phyloP scores from a whole-genome alignment of 2,888 invertebrate genomes.

The Epsilonema sp. region DNA sequence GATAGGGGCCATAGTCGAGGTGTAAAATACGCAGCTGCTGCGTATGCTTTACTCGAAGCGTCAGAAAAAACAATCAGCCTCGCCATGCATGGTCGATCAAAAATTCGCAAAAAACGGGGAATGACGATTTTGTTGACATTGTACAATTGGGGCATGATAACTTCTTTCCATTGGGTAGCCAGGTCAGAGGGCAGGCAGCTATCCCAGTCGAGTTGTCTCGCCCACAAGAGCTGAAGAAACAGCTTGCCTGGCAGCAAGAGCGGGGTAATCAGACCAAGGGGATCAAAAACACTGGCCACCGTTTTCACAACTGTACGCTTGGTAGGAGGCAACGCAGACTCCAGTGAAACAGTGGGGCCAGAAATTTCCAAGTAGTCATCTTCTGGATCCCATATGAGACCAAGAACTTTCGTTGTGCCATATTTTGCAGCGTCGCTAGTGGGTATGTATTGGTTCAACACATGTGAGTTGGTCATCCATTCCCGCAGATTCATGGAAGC shows the following conservation, averaged over 20 bases:
- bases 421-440: neutral
- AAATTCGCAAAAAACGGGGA: neutral
- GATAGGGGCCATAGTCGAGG: no score
- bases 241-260: neutral
- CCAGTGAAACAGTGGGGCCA: neutral
- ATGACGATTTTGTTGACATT: neutral
- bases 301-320: neutral
- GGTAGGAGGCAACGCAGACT: neutral
- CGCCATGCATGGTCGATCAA: neutral
- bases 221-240: neutral
- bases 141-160: neutral
- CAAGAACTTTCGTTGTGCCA: neutral
- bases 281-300: neutral
- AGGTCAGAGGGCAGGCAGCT: neutral
- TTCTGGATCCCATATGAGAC: conserved; percentile 2
- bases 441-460: neutral
- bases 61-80: neutral
- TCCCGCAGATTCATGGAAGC: conserved; percentile 7
- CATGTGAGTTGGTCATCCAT: conserved; percentile 1
- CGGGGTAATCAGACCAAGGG: neutral
- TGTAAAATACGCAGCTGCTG: neutral
- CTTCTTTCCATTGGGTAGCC: neutral
- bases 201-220: neutral
- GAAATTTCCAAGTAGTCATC: neutral
- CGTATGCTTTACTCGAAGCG: neutral